Evolutionary conservation across 2,113 vertebrate species (phyloP).

Genomic region (Clinocottus analis): DNA sequence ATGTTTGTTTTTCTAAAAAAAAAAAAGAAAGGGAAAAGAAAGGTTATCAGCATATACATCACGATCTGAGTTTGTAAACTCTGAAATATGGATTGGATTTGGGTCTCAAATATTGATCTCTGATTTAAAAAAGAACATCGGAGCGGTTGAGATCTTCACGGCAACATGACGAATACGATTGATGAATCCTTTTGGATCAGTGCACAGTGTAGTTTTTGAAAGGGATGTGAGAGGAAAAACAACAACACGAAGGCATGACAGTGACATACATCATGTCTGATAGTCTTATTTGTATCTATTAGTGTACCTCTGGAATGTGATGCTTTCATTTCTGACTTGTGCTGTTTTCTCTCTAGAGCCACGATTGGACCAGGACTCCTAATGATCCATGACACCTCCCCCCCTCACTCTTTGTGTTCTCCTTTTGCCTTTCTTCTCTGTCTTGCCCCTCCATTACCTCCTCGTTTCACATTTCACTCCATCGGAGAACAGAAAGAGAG

Average conservation of each 20-base stretch:
- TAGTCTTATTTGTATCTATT: constrained; percentile 11
- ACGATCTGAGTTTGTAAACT: too few species aligned
- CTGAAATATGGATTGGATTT: too few species aligned
- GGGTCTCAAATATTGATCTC: too few species aligned
- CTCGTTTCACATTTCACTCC: neutral
- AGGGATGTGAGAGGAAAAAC: neutral
- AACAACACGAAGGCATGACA: neutral
- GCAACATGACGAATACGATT: neutral
- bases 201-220: neutral
- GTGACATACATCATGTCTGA: neutral
- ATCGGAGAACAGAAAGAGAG: neutral
- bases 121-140: too few species aligned
- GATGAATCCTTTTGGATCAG: neutral
- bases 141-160: too few species aligned
- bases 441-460: constrained; percentile 4
- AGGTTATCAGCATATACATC: neutral
- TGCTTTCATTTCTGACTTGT: constrained; percentile 10
- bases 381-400: constrained; percentile 26
- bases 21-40: neutral
- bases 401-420: neutral
- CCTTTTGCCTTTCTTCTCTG: neutral
- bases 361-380: constrained; percentile 36
- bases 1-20: neutral
- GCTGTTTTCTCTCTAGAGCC: constrained; percentile 40
- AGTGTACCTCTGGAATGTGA: constrained; percentile 18